Conservation (phyloP, 2,797 vertebrate species). For the Ibycter americanus region DNA sequence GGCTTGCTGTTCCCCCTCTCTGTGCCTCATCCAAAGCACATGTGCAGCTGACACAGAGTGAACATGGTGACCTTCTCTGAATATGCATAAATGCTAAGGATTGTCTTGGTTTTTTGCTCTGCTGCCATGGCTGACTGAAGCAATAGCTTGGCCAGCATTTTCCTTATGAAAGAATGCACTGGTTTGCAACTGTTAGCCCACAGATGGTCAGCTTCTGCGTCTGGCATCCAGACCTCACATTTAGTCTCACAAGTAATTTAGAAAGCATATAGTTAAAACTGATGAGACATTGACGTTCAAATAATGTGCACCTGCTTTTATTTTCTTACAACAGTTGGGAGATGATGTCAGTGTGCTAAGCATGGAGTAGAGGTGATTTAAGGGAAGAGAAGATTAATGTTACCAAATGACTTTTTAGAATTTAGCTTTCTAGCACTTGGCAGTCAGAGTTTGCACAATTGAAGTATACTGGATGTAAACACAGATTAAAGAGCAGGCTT, state of each 20-base stretch:
- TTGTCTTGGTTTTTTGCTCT: neutral
- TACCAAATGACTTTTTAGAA: neutral
- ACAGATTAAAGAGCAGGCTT: neutral
- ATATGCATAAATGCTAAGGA: conserved; percentile 26
- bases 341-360: neutral
- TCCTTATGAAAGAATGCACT: conserved; percentile 9
- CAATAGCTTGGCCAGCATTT: neutral
- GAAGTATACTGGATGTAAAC: neutral
- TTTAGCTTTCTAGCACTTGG: neutral
- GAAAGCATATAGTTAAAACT: conserved; percentile 25
- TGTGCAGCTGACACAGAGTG: conserved; percentile 17
- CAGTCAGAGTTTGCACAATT: neutral
- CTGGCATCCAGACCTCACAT: neutral
- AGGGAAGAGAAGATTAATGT: neutral
- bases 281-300: conserved; percentile 37
- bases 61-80: neutral
- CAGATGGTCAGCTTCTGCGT: conserved; percentile 23
- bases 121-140: neutral
- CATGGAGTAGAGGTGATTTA: neutral
- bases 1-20: neutral
- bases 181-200: conserved; percentile 17
- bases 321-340: neutral
- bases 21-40: conserved; percentile 40
- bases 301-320: conserved; percentile 27
- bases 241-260: conserved; percentile 26